Percentiles rank a stretch among this genome's conserved stretches.
Conservation (phyloP, 2,888 invertebrate genomes). For the Dolichomitus sp. region DNA sequence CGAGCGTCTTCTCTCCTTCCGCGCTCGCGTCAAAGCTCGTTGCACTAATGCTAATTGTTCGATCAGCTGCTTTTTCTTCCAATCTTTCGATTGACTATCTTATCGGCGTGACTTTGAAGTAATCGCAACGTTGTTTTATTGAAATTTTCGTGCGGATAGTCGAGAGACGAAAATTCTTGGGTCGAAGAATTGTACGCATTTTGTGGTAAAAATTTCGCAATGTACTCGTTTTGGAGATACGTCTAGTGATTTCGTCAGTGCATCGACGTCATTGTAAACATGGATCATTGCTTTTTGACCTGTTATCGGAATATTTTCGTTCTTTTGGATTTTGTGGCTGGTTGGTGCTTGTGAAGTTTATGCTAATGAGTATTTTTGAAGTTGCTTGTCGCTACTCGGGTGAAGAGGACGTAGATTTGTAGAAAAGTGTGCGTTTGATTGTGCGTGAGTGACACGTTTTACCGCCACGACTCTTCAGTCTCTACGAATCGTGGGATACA, state of each 20-base stretch:
- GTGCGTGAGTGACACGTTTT: not conserved
- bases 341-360: not conserved
- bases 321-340: not conserved
- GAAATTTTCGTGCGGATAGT: not conserved
- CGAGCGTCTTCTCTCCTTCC: not conserved
- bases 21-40: constrained; percentile 56
- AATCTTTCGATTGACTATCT: constrained; percentile 27
- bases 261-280: not conserved
- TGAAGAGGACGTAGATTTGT: not conserved
- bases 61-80: constrained; percentile 26
- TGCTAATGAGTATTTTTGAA: not conserved
- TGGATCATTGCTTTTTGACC: not conserved
- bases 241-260: not conserved
- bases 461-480: not conserved
- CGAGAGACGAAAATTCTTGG: too few species aligned
- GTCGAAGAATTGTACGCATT: not conserved
- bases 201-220: not conserved
- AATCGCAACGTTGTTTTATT: not conserved
- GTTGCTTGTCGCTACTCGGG: not conserved
- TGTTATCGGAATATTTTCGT: not conserved
- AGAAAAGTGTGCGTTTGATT: not conserved
- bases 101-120: constrained; percentile 10
- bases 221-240: not conserved
- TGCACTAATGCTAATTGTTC: constrained; percentile 39
- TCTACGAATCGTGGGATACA: not conserved